Conservation (phyloP, 2,888 invertebrate genomes). For the Spodoptera picta region DNA sequence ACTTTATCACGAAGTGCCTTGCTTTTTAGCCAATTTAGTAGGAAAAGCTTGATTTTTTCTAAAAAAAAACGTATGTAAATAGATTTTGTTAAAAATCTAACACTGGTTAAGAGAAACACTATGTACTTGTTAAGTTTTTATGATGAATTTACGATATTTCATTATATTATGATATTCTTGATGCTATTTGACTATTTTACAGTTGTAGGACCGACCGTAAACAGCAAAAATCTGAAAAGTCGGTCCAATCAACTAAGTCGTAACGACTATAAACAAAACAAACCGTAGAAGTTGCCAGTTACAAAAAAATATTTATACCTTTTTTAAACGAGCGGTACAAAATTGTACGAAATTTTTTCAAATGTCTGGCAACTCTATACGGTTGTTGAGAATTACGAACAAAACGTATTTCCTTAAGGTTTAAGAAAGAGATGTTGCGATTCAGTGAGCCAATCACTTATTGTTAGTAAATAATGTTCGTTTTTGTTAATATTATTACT, state of each 20-base stretch:
- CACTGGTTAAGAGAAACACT: constrained; percentile 78
- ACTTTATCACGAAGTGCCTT: constrained; percentile 70
- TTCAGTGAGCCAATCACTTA: constrained; percentile 61
- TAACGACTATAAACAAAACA: constrained; percentile 37
- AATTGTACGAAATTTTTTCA: background rate
- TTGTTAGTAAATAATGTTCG: constrained; percentile 60
- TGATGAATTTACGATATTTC: constrained; percentile 73
- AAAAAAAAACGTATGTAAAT: constrained; percentile 53
- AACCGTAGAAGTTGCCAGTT: constrained; percentile 29
- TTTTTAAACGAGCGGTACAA: constrained; percentile 7
- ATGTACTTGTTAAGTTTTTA: constrained; percentile 74
- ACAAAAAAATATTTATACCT: constrained; percentile 10
- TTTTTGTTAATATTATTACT: constrained; percentile 59
- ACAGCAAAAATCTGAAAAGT: constrained; percentile 10
- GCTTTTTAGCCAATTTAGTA: constrained; percentile 65
- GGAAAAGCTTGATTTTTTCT: constrained; percentile 55
- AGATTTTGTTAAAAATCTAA: constrained; percentile 67
- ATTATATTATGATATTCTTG: constrained; percentile 50
- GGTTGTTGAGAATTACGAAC: constrained; percentile 47
- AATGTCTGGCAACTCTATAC: constrained; percentile 21
- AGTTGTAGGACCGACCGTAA: constrained; percentile 26
- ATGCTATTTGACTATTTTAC: constrained; percentile 31
- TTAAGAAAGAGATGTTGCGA: constrained; percentile 57
- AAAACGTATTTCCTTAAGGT: constrained; percentile 52
- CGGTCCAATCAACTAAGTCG: constrained; percentile 28